phyloP scores from a whole-genome alignment of 2,797 vertebrate species.

The Acrossocheilus wenchowensis region DNA sequence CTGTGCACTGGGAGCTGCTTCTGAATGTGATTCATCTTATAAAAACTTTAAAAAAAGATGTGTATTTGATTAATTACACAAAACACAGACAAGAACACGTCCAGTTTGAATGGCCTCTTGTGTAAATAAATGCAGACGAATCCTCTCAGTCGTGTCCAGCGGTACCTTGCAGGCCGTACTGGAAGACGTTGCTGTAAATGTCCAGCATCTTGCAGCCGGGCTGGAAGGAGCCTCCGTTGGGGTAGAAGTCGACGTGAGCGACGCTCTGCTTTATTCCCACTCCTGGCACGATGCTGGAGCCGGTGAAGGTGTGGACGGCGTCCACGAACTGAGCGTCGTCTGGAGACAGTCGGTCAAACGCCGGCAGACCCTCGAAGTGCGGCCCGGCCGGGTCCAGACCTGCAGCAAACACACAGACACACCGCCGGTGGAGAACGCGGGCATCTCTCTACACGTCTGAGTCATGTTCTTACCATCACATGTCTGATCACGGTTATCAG shows the following conservation, averaged over 20 bases:
- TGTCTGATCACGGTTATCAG: no score
- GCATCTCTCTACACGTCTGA: no score
- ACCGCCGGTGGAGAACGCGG: no score
- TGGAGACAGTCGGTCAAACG: constrained; percentile 80
- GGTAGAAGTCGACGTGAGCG: constrained; percentile 86
- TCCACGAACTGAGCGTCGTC: constrained; percentile 87
- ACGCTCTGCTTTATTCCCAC: constrained; percentile 83
- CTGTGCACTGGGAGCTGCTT: no score
- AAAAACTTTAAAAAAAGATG: no score
- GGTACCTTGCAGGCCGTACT: constrained; percentile 79
- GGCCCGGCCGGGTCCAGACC: constrained; percentile 85
- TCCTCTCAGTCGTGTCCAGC: neutral
- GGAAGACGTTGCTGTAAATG: constrained; percentile 79
- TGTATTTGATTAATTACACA: no score
- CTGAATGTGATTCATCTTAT: no score
- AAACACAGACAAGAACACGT: neutral
- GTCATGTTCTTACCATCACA: no score
- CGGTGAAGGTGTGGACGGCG: constrained; percentile 84
- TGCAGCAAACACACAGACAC: constrained; percentile 53
- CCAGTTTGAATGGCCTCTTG: neutral
- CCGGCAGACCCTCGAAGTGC: constrained; percentile 81
- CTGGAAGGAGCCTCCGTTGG: constrained; percentile 84
- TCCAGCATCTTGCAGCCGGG: constrained; percentile 84
- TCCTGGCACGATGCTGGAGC: constrained; percentile 81
- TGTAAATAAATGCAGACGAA: neutral